Evolutionary conservation across 2,797 vertebrate genomes (phyloP).

Genomic region (Gastrophryne carolinensis): DNA sequence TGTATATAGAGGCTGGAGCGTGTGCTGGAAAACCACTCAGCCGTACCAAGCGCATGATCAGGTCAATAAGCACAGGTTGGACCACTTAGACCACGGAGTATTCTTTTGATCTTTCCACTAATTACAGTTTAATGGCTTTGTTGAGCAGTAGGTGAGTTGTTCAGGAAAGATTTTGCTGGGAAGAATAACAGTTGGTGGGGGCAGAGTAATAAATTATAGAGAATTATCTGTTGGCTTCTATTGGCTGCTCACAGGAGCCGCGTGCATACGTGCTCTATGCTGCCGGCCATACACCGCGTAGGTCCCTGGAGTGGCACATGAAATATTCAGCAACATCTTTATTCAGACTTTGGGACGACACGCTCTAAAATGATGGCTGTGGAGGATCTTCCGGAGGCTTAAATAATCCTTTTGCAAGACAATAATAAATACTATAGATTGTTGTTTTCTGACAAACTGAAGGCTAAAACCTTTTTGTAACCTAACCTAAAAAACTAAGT

Average conservation of each 20-base stretch:
- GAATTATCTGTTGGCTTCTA: slow-evolving; percentile 59
- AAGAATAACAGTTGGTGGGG: slow-evolving; percentile 59
- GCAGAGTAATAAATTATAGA: slow-evolving; percentile 67
- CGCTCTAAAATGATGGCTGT: neutral
- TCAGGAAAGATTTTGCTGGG: slow-evolving; percentile 22
- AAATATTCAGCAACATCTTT: slow-evolving; percentile 58
- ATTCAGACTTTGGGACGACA: neutral
- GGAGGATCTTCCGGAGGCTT: neutral
- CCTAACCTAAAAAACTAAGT: no score
- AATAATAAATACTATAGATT: neutral
- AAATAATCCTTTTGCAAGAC: neutral
- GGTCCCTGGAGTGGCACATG: slow-evolving; percentile 50
- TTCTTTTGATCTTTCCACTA: slow-evolving; percentile 44
- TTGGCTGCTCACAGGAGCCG: slow-evolving; percentile 46
- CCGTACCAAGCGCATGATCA: neutral
- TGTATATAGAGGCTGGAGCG: neutral
- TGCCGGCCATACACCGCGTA: slow-evolving; percentile 4
- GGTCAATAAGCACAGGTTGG: neutral
- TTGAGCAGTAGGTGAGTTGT: slow-evolving; percentile 41
- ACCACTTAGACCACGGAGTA: neutral
- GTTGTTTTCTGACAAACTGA: neutral
- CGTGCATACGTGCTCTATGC: slow-evolving; percentile 41
- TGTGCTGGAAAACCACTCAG: neutral
- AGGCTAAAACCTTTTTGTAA: neutral
- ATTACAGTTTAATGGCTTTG: slow-evolving; percentile 49